Conservation (phyloP, 23 tunicate genomes). For the Halocynthia aurantium region DNA sequence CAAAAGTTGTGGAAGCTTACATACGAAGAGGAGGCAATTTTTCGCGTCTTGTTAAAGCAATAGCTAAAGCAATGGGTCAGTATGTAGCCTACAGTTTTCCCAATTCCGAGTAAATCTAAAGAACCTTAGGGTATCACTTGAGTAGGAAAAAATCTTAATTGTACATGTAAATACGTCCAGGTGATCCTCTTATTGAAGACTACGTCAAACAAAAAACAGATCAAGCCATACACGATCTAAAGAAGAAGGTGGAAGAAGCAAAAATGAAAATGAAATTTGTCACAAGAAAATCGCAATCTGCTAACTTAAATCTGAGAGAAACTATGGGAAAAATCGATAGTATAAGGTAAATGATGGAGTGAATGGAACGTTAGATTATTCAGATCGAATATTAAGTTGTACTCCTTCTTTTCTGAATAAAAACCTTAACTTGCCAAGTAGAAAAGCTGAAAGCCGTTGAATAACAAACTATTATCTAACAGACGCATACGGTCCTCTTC, state of each 20-base stretch:
- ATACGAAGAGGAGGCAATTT: slow-evolving; percentile 62
- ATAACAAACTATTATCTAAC: neutral
- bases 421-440: too few relatives aligned
- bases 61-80: slow-evolving; percentile 40
- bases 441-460: neutral
- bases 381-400: too few relatives aligned
- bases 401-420: too few relatives aligned
- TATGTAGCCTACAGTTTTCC: neutral
- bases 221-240: slow-evolving; percentile 2
- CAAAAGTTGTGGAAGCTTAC: slow-evolving; percentile 53
- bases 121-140: neutral
- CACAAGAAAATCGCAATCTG: slow-evolving; percentile 4
- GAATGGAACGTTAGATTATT: too few relatives aligned
- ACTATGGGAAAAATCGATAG: too few relatives aligned
- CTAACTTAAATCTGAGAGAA: neutral
- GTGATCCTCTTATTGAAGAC: slow-evolving; percentile 31
- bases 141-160: neutral
- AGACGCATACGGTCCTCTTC: neutral
- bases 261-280: slow-evolving; percentile 9
- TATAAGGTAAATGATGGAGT: too few relatives aligned
- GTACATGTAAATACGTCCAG: slow-evolving; percentile 17
- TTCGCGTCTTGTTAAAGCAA: slow-evolving; percentile 50
- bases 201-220: slow-evolving; percentile 31
- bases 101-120: neutral
- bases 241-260: neutral